Evolutionary conservation across 2,797 vertebrate genomes (phyloP).

Genomic region (Melanitta fusca): DNA sequence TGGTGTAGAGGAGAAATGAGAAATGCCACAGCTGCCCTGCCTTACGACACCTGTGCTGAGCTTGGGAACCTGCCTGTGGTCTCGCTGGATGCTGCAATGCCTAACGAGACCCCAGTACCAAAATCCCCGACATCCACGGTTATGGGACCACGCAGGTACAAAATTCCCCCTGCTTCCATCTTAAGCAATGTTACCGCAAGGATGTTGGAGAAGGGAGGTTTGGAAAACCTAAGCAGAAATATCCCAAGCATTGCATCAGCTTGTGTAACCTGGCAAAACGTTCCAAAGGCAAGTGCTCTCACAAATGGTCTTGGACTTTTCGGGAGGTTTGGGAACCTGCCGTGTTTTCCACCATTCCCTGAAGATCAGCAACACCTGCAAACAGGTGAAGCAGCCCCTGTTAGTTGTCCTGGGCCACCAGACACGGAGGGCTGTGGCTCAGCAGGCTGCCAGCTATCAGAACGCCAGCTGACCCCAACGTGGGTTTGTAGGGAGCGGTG

Average conservation of each 20-base stretch:
- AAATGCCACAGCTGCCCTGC: neutral
- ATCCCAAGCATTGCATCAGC: constrained; percentile 21
- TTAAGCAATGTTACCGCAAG: neutral
- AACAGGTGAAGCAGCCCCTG: neutral
- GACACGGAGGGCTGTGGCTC: neutral
- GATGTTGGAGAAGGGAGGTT: constrained; percentile 13
- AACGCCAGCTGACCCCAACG: neutral
- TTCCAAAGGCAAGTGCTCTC: constrained; percentile 44
- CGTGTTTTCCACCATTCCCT: neutral
- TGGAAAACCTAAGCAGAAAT: constrained; percentile 45
- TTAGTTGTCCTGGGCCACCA: neutral
- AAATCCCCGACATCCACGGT: neutral
- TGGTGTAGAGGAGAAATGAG: neutral
- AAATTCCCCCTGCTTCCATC: neutral
- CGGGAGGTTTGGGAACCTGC: constrained; percentile 45
- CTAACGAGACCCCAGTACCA: neutral
- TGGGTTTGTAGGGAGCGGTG: neutral
- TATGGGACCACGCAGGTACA: neutral
- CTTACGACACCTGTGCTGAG: neutral
- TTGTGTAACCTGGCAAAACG: constrained; percentile 47
- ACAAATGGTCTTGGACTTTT: neutral
- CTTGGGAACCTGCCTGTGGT: neutral
- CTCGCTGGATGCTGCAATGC: neutral
- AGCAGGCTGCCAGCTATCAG: fast-evolving
- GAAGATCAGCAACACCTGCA: neutral